These are phyloP conservation scores for Pachyramphus minor DNA, from an alignment of 2,113 vertebrate species.

Conservation along the genomic window DNA sequence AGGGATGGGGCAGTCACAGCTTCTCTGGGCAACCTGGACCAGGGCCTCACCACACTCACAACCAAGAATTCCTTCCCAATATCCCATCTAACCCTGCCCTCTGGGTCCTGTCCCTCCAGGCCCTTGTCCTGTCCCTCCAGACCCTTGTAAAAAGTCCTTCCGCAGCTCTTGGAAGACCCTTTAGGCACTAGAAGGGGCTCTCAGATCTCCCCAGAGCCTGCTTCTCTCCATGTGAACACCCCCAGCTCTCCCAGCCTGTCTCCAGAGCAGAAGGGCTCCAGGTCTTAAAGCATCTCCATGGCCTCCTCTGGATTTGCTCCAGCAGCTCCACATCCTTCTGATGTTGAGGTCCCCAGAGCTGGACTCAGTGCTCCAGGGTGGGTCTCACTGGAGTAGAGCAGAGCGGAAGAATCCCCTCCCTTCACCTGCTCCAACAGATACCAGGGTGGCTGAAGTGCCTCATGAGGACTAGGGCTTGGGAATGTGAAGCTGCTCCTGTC, in stretches of 20 bases:
- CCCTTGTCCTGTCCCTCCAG: background rate
- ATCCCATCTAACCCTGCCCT: background rate
- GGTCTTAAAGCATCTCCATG: accelerated
- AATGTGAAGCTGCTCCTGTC: background rate
- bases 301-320: accelerated
- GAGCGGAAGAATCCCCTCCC: background rate
- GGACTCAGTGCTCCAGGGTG: background rate
- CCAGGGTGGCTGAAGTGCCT: accelerated
- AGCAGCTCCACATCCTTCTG: background rate
- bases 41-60: background rate
- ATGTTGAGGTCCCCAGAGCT: no score
- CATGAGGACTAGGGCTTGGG: background rate
- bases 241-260: background rate
- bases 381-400: accelerated
- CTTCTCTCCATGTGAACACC: accelerated
- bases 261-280: background rate
- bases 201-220: background rate
- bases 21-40: background rate
- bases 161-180: background rate
- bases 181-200: accelerated
- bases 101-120: background rate
- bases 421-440: background rate
- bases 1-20: background rate
- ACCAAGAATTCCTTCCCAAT: background rate
- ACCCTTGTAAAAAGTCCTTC: background rate